These are phyloP conservation scores for Amniataba percoides DNA, from an alignment of 2,797 vertebrate species.

Conservation along the genomic window DNA sequence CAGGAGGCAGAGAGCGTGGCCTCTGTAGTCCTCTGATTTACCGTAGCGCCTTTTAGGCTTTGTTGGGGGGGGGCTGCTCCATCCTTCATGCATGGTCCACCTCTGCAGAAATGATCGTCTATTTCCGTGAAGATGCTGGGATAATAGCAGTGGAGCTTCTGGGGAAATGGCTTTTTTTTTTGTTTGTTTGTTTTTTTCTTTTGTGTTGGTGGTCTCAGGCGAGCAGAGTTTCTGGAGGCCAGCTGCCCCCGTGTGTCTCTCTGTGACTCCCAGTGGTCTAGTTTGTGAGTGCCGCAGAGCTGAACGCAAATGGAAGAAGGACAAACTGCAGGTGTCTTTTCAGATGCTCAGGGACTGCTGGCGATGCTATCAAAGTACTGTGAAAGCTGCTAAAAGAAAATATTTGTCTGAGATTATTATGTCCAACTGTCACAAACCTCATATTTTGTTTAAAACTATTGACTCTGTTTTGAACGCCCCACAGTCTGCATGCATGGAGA, in stretches of 20 bases:
- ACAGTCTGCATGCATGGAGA: too few species aligned
- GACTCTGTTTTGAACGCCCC: too few species aligned
- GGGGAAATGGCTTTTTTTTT: slow-evolving; percentile 43
- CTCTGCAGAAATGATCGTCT: slow-evolving; percentile 49
- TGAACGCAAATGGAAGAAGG: too few species aligned
- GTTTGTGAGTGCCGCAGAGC: too few species aligned
- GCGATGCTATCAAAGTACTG: too few species aligned
- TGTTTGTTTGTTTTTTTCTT: slow-evolving; percentile 23
- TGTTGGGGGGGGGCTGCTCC: neutral
- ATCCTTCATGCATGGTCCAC: slow-evolving; percentile 22
- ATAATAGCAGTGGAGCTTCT: slow-evolving; percentile 59
- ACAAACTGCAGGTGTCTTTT: too few species aligned
- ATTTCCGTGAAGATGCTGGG: slow-evolving; percentile 43
- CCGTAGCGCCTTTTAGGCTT: slow-evolving; percentile 39
- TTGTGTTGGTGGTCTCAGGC: slow-evolving; percentile 54
- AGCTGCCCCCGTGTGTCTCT: slow-evolving; percentile 27
- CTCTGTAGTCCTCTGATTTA: slow-evolving; percentile 58
- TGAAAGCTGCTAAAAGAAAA: too few species aligned
- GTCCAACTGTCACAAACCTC: too few species aligned
- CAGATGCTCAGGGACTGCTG: too few species aligned
- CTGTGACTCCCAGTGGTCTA: slow-evolving; percentile 51
- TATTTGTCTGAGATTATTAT: too few species aligned
- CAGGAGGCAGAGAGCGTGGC: slow-evolving; percentile 20
- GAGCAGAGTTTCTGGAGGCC: slow-evolving; percentile 45
- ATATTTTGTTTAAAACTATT: too few species aligned